Evolutionary conservation across 2,888 invertebrate genomes (phyloP).

Genomic region (Criorhina ranunculi): DNA sequence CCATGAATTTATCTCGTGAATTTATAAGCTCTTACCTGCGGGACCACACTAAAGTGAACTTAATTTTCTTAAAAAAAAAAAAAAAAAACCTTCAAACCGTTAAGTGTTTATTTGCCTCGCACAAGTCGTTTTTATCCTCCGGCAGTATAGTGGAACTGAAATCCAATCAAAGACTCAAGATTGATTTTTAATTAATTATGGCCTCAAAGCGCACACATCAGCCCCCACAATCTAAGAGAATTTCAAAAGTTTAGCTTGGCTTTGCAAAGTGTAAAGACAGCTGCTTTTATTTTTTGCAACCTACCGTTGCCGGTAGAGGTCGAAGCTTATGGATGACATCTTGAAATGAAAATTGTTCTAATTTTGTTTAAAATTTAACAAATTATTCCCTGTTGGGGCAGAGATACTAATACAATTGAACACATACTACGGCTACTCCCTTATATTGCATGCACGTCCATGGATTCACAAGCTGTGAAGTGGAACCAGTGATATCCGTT

Average conservation of each 20-base stretch:
- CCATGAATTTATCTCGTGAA: constrained; percentile 6
- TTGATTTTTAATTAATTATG: constrained; percentile 65
- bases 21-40: neutral
- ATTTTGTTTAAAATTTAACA: constrained; percentile 1
- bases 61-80: constrained; percentile 31
- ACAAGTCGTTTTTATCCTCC: constrained; percentile 41
- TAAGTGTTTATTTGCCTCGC: constrained; percentile 1
- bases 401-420: constrained; percentile 24
- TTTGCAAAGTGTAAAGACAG: constrained; percentile 34
- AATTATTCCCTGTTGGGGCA: neutral
- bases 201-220: constrained; percentile 41
- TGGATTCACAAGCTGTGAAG: constrained; percentile 83
- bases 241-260: constrained; percentile 28
- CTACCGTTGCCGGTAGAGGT: neutral
- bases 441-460: constrained; percentile 66
- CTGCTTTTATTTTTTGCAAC: neutral
- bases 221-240: constrained; percentile 9
- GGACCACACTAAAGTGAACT: constrained; percentile 7
- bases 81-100: constrained; percentile 10
- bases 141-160: constrained; percentile 54
- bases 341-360: neutral
- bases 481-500: constrained; percentile 84
- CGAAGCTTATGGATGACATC: neutral
- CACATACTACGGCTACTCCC: constrained; percentile 22
- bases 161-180: constrained; percentile 36